Evolutionary conservation across 2,113 vertebrate species (phyloP).

Genomic region (Balaeniceps rex): DNA sequence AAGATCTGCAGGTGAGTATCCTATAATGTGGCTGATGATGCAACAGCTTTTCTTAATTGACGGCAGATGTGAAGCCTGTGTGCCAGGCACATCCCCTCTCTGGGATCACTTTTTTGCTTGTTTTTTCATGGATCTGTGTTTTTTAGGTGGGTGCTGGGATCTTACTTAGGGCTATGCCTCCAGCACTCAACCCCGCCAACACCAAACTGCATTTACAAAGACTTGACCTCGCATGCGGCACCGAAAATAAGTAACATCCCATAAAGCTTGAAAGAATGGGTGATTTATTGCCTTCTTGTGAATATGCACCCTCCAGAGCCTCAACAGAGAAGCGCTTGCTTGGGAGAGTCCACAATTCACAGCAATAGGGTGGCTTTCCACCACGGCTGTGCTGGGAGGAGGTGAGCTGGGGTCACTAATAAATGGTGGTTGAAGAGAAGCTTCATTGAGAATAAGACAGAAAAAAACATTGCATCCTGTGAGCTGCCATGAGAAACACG

Average conservation of each 20-base stretch:
- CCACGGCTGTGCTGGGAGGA: not conserved
- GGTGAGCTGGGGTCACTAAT: not conserved
- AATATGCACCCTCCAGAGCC: not conserved
- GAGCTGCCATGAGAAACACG: not conserved
- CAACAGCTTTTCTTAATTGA: not conserved
- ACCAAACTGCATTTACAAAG: not conserved
- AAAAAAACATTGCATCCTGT: not conserved
- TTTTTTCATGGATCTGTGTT: not conserved
- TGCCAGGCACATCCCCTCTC: not conserved
- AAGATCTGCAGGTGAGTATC: slow-evolving; percentile 1
- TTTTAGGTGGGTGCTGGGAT: not conserved
- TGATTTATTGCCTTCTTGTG: not conserved
- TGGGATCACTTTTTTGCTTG: not conserved
- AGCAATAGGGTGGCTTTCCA: not conserved
- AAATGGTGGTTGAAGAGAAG: not conserved
- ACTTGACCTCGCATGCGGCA: rapidly evolving
- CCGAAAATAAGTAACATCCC: not conserved
- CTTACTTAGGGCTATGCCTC: not conserved
- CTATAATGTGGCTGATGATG: not conserved
- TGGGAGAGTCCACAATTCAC: not conserved
- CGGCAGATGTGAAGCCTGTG: not conserved
- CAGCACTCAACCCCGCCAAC: not conserved
- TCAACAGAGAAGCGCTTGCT: not conserved
- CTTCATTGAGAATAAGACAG: not conserved
- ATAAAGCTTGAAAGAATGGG: not conserved